Conservation (phyloP, 2,888 invertebrate species). For the Furcula furcula region DNA sequence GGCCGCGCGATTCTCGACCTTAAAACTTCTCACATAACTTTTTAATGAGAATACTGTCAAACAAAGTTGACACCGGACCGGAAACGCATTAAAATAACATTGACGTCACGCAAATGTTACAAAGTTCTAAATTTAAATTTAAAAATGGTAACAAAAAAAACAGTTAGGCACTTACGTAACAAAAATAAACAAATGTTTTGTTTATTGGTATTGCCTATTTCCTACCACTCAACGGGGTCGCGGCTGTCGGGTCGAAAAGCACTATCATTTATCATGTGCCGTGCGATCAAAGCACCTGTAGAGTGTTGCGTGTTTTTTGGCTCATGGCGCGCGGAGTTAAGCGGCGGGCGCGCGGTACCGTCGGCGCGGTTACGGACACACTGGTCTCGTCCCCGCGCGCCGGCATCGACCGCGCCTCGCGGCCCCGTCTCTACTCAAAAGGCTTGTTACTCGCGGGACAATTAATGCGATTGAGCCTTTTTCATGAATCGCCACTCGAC, state of each 20-base stretch:
- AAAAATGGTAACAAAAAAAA: slow-evolving; percentile 6
- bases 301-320: slow-evolving; percentile 49
- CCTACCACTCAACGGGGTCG: slow-evolving; percentile 49
- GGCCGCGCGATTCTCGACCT: slow-evolving; percentile 39
- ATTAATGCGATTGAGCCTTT: slow-evolving; percentile 55
- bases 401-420: slow-evolving; percentile 50
- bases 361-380: slow-evolving; percentile 44
- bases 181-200: slow-evolving; percentile 37
- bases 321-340: slow-evolving; percentile 42
- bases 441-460: slow-evolving; percentile 53
- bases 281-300: slow-evolving; percentile 58
- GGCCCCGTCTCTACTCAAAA: slow-evolving; percentile 51
- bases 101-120: not conserved
- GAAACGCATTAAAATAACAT: slow-evolving; percentile 3
- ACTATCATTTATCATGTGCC: slow-evolving; percentile 58
- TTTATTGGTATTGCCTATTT: slow-evolving; percentile 41
- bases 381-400: slow-evolving; percentile 50
- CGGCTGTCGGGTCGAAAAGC: slow-evolving; percentile 42
- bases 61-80: slow-evolving; percentile 23
- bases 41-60: slow-evolving; percentile 35
- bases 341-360: slow-evolving; percentile 46
- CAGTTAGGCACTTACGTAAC: slow-evolving; percentile 22
- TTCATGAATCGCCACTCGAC: slow-evolving; percentile 28
- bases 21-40: slow-evolving; percentile 49
- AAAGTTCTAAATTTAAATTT: too few relatives aligned